phyloP scores from a whole-genome alignment of 2,888 invertebrate genomes.

The Opisthograptis luteolata region DNA sequence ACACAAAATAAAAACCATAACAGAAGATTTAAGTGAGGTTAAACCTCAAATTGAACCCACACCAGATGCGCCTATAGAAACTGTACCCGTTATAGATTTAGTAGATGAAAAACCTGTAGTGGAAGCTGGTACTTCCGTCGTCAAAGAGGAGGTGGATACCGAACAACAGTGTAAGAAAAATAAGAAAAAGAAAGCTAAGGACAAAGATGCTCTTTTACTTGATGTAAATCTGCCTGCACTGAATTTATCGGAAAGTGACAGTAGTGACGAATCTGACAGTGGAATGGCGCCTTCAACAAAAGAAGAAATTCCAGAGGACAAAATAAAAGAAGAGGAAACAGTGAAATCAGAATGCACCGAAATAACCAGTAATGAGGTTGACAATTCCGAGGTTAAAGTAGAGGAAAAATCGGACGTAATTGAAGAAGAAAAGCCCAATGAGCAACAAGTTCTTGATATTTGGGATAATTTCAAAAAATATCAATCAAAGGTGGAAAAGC shows the following conservation, averaged over 20 bases:
- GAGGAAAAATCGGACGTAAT: conserved; percentile 53
- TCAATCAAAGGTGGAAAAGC: conserved; percentile 87
- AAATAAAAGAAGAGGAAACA: conserved; percentile 42
- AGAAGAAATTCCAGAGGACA: conserved; percentile 49
- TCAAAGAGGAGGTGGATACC: conserved; percentile 59
- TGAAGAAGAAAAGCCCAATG: conserved; percentile 80
- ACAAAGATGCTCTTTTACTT: conserved; percentile 75
- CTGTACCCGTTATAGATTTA: conserved; percentile 68
- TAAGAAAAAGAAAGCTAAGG: conserved; percentile 76
- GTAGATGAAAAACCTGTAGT: conserved; percentile 64
- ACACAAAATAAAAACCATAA: conserved; percentile 78
- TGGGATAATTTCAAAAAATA: conserved; percentile 92
- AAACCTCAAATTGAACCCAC: conserved; percentile 51
- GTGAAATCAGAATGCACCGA: conserved; percentile 37
- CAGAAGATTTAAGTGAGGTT: conserved; percentile 60
- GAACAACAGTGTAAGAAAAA: conserved; percentile 69
- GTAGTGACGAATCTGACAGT: conserved; percentile 87
- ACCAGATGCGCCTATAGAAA: conserved; percentile 60
- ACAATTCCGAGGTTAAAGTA: conserved; percentile 37
- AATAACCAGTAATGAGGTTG: conserved; percentile 14
- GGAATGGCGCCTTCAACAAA: conserved; percentile 56
- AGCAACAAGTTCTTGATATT: conserved; percentile 87
- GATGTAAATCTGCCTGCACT: conserved; percentile 89
- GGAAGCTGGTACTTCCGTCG: conserved; percentile 63
- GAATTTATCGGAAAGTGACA: conserved; percentile 93